Evolutionary conservation across 2,888 invertebrate species (phyloP).

Genomic region (Empis livida): DNA sequence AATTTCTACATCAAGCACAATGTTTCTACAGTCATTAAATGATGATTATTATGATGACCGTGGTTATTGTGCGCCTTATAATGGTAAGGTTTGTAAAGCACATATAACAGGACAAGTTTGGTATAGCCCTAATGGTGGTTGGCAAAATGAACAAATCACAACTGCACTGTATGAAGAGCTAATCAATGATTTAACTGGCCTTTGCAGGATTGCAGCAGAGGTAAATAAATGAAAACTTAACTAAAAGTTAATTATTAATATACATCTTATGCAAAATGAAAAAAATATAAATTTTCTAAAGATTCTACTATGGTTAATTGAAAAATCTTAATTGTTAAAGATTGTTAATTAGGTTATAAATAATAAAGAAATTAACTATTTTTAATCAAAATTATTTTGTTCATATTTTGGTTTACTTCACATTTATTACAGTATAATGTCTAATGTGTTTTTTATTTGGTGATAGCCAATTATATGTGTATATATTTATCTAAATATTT

Average conservation of each 20-base stretch:
- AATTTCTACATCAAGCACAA: background rate
- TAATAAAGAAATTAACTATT: too few relatives aligned
- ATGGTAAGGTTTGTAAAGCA: conserved; percentile 67
- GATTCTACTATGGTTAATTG: too few relatives aligned
- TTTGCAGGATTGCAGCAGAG: conserved; percentile 78
- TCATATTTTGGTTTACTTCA: too few relatives aligned
- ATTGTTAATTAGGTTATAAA: too few relatives aligned
- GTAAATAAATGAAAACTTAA: conserved; percentile 33
- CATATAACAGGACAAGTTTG: conserved; percentile 56
- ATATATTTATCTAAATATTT: conserved; percentile 10
- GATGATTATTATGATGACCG: conserved; percentile 21
- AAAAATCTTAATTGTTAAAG: too few relatives aligned
- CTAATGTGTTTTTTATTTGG: too few relatives aligned
- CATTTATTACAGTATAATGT: too few relatives aligned
- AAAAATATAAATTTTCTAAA: too few relatives aligned
- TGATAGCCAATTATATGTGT: too few relatives aligned
- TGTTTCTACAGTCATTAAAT: background rate
- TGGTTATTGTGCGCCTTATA: conserved; percentile 78
- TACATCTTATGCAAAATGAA: too few relatives aligned
- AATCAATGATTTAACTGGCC: conserved; percentile 62
- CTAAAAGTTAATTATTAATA: too few relatives aligned
- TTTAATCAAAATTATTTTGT: too few relatives aligned
- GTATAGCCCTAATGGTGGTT: conserved; percentile 57
- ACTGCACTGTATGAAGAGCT: conserved; percentile 76
- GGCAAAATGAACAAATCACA: conserved; percentile 75